Evolutionary conservation across 2,113 vertebrate genomes (phyloP).

Genomic region (Corythaeola cristata): DNA sequence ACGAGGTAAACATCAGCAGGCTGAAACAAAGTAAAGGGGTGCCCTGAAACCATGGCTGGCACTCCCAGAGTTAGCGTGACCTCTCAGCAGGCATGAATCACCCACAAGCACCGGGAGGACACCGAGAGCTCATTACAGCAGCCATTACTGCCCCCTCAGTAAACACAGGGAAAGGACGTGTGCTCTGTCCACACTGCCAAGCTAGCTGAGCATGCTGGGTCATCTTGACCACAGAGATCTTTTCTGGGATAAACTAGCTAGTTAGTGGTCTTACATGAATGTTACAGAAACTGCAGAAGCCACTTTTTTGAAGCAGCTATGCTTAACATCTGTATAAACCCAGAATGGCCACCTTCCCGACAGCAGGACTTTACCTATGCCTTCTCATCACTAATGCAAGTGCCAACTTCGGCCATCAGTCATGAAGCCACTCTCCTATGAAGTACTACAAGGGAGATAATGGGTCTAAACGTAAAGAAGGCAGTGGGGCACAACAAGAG

Average conservation of each 20-base stretch:
- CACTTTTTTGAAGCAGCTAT: neutral
- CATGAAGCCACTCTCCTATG: neutral
- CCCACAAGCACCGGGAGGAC: neutral
- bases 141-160: neutral
- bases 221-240: neutral
- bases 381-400: neutral
- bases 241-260: neutral
- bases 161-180: neutral
- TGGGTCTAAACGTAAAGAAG: neutral
- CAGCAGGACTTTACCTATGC: neutral
- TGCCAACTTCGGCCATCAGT: neutral
- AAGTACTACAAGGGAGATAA: neutral
- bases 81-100: neutral
- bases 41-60: neutral
- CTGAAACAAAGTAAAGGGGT: neutral
- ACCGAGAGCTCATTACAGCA: neutral
- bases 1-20: neutral
- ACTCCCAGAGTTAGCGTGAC: neutral
- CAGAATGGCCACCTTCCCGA: neutral
- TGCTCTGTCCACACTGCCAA: neutral
- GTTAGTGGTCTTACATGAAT: neutral
- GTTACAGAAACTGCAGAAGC: neutral
- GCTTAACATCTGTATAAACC: neutral
- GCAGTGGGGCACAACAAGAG: accelerated
- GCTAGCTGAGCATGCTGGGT: neutral